Conservation (phyloP, 2,888 invertebrate species). For the Papilio protenor region DNA sequence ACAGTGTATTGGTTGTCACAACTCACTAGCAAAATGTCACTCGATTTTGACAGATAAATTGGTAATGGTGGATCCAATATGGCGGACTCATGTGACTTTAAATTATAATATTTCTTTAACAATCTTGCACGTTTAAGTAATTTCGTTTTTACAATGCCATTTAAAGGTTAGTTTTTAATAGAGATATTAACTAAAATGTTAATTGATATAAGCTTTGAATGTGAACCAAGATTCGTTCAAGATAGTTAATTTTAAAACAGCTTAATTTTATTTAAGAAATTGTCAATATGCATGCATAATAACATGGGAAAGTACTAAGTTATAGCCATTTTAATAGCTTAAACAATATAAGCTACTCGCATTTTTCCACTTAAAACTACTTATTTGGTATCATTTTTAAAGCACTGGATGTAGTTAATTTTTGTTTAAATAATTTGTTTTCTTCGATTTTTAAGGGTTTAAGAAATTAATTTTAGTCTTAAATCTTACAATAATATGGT, state of each 20-base stretch:
- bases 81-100: not conserved
- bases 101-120: not conserved
- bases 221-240: too few relatives aligned
- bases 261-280: too few relatives aligned
- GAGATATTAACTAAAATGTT: too few relatives aligned
- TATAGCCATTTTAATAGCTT: too few relatives aligned
- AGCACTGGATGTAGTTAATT: not conserved
- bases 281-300: too few relatives aligned
- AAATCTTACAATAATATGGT: not conserved
- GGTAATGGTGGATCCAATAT: not conserved
- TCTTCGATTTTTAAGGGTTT: not conserved
- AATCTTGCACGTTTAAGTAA: not conserved
- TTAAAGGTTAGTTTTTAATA: not conserved
- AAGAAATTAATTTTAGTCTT: not conserved
- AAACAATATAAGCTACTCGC: too few relatives aligned
- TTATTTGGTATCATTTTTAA: not conserved
- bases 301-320: too few relatives aligned
- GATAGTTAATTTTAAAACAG: too few relatives aligned
- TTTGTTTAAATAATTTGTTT: not conserved
- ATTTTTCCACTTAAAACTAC: too few relatives aligned
- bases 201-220: too few relatives aligned
- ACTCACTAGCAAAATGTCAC: not conserved
- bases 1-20: conserved; percentile 12
- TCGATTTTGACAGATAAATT: not conserved
- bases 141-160: not conserved